Evolutionary conservation across 2,888 invertebrate species (phyloP), one percentile per base, ranked within the genome.

Genomic region (Sarcophaga rosellei): DNA sequence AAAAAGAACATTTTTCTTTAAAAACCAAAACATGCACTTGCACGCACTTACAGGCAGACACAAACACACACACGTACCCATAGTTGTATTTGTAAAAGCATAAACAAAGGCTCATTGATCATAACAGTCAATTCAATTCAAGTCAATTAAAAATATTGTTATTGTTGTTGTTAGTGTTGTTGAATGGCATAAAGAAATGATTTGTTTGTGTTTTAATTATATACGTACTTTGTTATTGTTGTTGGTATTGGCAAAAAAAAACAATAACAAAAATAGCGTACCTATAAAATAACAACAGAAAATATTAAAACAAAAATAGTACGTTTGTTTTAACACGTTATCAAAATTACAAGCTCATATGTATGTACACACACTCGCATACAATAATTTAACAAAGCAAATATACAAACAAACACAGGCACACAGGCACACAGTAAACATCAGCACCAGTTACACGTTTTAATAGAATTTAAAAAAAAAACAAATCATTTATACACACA

Each of bases 331-430:
- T 77, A 81, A 74, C 77, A 81, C 81, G 85, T 78, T 85, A 81
- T 78, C 81, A 74, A 81, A 81, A 84, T 75, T 79, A 83, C 73
- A 83, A 83, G 65, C 70, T 70, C 8, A 35, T n/a, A n/a, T n/a
- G n/a, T n/a, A n/a, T n/a, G n/a, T n/a, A n/a, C 10, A 35, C 35
- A 10, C 6, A 6, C 4, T 4, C 6, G 6, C 35, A 79, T 12
- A 62, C 15, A 70, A 63, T 75, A 66, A 66, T 81, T 35, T 74
- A 66, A 66, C 25, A 45, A 73, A 44, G 35, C 62, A 72, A n/a
- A 3, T 12, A 63, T 59, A 57, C 20, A 59, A 35, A 72, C 63
- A 65, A n/a, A 35, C 21, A 23, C 57, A 61, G 44, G n/a, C n/a
- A n/a, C n/a, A n/a, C n/a, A n/a, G n/a, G n/a, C 23, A 35, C 21